Evolutionary conservation across 2,113 vertebrate species (phyloP), one percentile per base, ranked within the genome.

Genomic region (Phyllopteryx taeniolatus): DNA sequence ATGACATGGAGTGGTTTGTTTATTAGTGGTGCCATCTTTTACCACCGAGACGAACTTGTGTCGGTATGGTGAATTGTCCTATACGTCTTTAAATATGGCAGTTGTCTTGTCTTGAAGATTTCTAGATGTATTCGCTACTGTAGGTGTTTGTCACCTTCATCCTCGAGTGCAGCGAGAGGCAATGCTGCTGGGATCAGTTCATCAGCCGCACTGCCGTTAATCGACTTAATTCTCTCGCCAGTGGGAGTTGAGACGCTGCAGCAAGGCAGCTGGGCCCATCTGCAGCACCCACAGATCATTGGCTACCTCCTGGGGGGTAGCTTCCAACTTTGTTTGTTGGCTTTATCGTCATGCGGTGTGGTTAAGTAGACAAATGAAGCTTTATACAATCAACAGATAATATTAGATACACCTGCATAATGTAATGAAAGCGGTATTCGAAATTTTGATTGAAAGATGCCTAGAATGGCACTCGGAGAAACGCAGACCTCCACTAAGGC

Each of bases 141-240:
- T 39, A 14, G 33, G 31, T 17, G 15, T 1, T 22, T 43, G 63
- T 65, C n/a, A 20, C 42, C 63, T 14, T 65, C 20, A 43, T 44
- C 19, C 42, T 22, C 22, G 42, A 65, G 42, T 14, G 12, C 20
- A 65, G 62, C 42, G 22, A 65, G 8, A 22, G 63, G 63, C 20
- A 65, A 44, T 44, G 42, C 63, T 65, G 42, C 42, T 27, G 42
- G 63, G n/a, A 65, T 65, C 42, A 1, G 63, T 65, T 44, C 35
- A 46, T 65, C 63, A 22, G 63, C 19, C 63, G n/a, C 2, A 20
- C 42, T 22, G 63, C 20, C 5, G 63, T 65, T 65, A 44, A 65
- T 65, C 42, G n/a, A 65, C 42, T 65, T 65, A 65, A 65, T 65
- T 65, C n/a, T 65, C 20, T 65, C 19, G 19, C 63, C 42, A 22